These are phyloP conservation scores for Chrysemys picta DNA, from an alignment of 2,113 vertebrate species.

Conservation along the genomic window DNA sequence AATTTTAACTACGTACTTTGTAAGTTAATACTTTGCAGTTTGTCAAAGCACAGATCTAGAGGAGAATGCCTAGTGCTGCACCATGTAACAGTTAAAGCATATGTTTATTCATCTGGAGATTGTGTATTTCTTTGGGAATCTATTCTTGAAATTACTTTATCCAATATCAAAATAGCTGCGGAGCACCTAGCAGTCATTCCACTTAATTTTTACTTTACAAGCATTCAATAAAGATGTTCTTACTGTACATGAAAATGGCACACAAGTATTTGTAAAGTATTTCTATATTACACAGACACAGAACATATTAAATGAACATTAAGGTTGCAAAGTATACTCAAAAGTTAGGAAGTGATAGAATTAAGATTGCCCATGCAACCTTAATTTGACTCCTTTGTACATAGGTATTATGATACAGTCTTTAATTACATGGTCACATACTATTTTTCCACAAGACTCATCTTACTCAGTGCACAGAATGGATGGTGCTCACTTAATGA, in stretches of 20 bases:
- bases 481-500: neutral
- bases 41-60: neutral
- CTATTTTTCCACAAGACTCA: neutral
- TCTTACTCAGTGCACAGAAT: neutral
- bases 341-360: neutral
- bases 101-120: neutral
- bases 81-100: neutral
- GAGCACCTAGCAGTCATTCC: neutral
- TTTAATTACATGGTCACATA: neutral
- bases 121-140: neutral
- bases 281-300: neutral
- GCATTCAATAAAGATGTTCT: neutral
- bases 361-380: neutral
- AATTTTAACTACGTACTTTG: neutral
- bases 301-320: neutral
- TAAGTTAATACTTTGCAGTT: neutral
- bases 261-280: neutral
- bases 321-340: neutral
- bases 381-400: neutral
- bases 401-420: accelerated
- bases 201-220: neutral
- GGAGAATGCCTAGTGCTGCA: neutral
- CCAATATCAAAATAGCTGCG: neutral
- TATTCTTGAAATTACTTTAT: neutral
- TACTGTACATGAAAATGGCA: neutral